Evolutionary conservation across 2,888 invertebrate species (phyloP), one percentile per base, ranked within the genome.

Genomic region (Nysson spinosus): DNA sequence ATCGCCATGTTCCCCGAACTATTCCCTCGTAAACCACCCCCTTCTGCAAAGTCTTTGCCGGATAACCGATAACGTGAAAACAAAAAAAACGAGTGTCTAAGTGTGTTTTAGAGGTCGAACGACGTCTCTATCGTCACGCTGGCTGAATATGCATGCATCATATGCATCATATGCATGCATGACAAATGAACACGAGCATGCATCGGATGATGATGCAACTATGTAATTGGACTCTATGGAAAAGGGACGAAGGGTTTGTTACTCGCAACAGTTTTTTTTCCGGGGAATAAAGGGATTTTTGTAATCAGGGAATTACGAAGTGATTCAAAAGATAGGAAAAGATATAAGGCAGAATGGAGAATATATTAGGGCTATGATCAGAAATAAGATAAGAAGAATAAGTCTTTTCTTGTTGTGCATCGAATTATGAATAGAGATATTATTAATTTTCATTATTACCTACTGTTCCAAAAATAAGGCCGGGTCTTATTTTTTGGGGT

Each of bases 101-200:
- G 81, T 81, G 79, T 84, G 81, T 81, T 84, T 84, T 82, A 83
- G 79, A 73, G 72, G 75, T 68, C 77, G 72, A 71, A 69, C 77
- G 80, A 85, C 83, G 81, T 85, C 85, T 85, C 84, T 84, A 85
- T 85, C 83, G 76, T 72, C 76, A 72, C 75, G 69, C 42, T 60
- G 43, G 42, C 65, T 83, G 82, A 84, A 85, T 85, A 85, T 84
- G 82, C 77, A 84, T 83, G 78, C 74, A 55, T 60, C 24, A 58
- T 69, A 84, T 83, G 78, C 74, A 55, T 60, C 24, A 58, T 69
- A 64, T 79, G 70, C 78, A 78, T 78, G 75, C 80, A 76, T 72
- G 68, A 77, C 71, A 71, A 65, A 72, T 55, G 66, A 69, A 77
- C 78, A 76, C 76, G 76, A 77, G 77, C 78, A 75, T 74, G 76